phyloP scores from a whole-genome alignment of 2,888 invertebrate genomes.

The Tiliacea citrago region DNA sequence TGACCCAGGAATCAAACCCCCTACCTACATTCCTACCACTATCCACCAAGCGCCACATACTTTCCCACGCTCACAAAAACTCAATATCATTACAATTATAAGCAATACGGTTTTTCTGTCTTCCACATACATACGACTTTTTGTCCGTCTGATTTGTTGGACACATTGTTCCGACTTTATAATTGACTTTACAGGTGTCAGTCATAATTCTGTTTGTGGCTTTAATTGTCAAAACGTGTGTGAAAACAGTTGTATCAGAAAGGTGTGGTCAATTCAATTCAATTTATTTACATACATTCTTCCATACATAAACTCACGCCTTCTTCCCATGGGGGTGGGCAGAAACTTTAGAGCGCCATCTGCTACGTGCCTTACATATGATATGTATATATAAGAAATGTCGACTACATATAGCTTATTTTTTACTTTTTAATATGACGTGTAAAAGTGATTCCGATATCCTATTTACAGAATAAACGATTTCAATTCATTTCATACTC shows the following conservation, averaged over 20 bases:
- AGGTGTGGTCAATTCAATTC: no score
- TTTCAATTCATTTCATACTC: no score
- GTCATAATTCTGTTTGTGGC: not conserved
- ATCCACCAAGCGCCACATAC: not conserved
- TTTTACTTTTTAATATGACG: no score
- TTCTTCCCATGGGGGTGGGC: no score
- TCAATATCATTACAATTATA: slow-evolving; percentile 28
- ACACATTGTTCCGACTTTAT: slow-evolving; percentile 38
- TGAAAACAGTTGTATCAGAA: slow-evolving; percentile 11
- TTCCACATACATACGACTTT: slow-evolving; percentile 32
- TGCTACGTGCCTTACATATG: no score
- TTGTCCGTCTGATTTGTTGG: slow-evolving; percentile 33
- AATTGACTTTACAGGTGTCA: slow-evolving; percentile 54
- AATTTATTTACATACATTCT: no score
- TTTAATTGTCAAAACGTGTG: slow-evolving; percentile 40
- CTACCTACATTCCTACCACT: not conserved
- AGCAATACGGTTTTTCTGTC: slow-evolving; percentile 23
- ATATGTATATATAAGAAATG: no score
- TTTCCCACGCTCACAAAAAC: slow-evolving; percentile 43
- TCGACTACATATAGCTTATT: no score
- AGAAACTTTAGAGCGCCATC: no score
- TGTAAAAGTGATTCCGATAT: no score
- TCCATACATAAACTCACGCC: no score
- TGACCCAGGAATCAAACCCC: slow-evolving; percentile 9
- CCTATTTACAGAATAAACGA: no score